Base-by-base conservation (phyloP, 2,888 invertebrate genomes). In the Teleiodes luculella region DNA sequence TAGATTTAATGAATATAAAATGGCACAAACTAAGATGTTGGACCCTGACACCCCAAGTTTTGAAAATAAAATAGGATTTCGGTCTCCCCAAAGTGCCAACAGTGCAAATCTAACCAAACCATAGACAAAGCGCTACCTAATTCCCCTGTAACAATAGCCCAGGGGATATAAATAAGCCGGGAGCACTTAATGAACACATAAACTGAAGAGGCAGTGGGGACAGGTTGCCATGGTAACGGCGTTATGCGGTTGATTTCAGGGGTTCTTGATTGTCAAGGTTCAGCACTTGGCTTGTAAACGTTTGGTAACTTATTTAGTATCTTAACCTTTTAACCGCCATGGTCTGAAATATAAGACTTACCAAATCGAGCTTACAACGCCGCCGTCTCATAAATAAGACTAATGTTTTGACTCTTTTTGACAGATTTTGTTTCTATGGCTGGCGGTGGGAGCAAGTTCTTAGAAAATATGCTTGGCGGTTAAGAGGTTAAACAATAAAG, bases 181-280 rank as follows among this genome's bases (percentile, higher is more conserved):
- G 72, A 77, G 76, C 83, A 80, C 83, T 86, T 86, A 86, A 85
- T 85, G 84, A 84, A 85, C 83, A 83, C 81, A 82, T 83, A 82
- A 80, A 85, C 79, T 76, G 76, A 74, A 79, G 80, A 76, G 69
- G 68, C 73, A 72, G 70, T n/a, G 64, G 70, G 74, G 73, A 74
- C 72, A 68, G 59, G 82, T 84, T 74, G 70, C 64, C 65, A 83
- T 80, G 78, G 68, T 72, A 69, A 80, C 79, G 58, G 59, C 55
- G 58, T 55, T 55, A 52, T 53, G n/a, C n/a, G n/a, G n/a, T n/a
- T n/a, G 37, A 53, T 16, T 41, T 14, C 18, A 33, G 24, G 6
- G 53, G 46, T 11, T 13, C 41, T 43, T 43, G n/a, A 37, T 37
- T 28, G 28, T 53, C 45, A 54, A 55, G 51, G 51, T 55, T 24